A percentile compares a stretch with the other conserved stretches of the same genome.
phyloP scores from a whole-genome alignment of 2,888 invertebrate species.

The Drosophila rubida region DNA sequence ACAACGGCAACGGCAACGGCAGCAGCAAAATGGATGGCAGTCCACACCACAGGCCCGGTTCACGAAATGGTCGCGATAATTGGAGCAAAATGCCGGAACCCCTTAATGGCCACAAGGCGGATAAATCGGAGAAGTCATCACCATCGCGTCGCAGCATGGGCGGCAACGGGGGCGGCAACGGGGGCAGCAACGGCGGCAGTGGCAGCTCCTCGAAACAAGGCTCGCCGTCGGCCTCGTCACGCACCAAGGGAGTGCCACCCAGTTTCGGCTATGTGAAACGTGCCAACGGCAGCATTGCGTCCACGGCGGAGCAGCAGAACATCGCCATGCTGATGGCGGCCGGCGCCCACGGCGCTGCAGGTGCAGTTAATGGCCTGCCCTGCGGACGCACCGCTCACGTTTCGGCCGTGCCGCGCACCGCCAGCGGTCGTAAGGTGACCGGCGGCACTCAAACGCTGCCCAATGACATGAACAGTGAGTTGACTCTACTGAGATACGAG shows the following conservation, averaged over 20 bases:
- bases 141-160: slow-evolving; percentile 81
- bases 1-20: slow-evolving; percentile 45
- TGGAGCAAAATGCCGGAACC: slow-evolving; percentile 85
- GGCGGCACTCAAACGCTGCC: slow-evolving; percentile 96
- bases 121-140: slow-evolving; percentile 85
- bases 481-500: background rate
- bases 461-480: slow-evolving; percentile 89
- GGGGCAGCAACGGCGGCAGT: slow-evolving; percentile 79
- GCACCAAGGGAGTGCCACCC: slow-evolving; percentile 92
- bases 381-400: slow-evolving; percentile 91
- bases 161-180: slow-evolving; percentile 83
- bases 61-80: slow-evolving; percentile 83
- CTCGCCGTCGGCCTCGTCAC: slow-evolving; percentile 81
- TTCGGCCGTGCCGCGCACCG: slow-evolving; percentile 92
- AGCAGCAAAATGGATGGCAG: slow-evolving; percentile 66
- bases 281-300: slow-evolving; percentile 87
- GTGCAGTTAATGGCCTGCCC: slow-evolving; percentile 58
- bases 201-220: slow-evolving; percentile 80
- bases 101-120: slow-evolving; percentile 82
- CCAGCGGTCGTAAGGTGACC: slow-evolving; percentile 93
- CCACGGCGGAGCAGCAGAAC: slow-evolving; percentile 84
- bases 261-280: slow-evolving; percentile 94
- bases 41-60: slow-evolving; percentile 75
- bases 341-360: slow-evolving; percentile 41
- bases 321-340: slow-evolving; percentile 81